phyloP scores from a whole-genome alignment of 2,797 vertebrate genomes.

The Apodemus agrarius region DNA sequence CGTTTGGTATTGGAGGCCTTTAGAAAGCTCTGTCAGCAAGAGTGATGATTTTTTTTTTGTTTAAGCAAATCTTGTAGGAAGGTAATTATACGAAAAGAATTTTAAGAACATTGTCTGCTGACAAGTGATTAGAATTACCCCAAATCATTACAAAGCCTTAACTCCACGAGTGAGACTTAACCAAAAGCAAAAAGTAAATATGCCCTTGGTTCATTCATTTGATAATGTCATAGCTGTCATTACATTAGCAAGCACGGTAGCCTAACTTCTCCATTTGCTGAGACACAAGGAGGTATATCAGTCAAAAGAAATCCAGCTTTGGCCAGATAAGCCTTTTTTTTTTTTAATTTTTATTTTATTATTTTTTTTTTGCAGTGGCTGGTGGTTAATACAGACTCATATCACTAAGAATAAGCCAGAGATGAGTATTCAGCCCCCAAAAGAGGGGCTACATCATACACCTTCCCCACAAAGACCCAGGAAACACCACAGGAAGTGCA shows the following conservation, averaged over 20 bases:
- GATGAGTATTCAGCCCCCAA: background rate
- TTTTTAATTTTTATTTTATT: too few relatives aligned
- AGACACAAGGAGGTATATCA: background rate
- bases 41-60: conserved; percentile 27
- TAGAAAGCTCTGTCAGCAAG: background rate
- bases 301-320: background rate
- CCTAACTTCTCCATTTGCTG: background rate
- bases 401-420: background rate
- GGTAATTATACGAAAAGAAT: conserved; percentile 20
- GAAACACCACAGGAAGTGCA: background rate
- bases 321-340: background rate
- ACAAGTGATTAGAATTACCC: background rate
- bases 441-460: background rate
- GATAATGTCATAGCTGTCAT: background rate
- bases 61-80: conserved; percentile 25
- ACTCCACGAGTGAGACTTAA: background rate
- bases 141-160: background rate
- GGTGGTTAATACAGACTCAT: background rate
- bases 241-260: background rate
- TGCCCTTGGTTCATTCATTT: conserved; percentile 20
- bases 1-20: conserved; percentile 16
- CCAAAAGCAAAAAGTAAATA: background rate
- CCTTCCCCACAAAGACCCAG: background rate
- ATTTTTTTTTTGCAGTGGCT: background rate
- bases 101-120: conserved; percentile 31